Evolutionary conservation across 2,888 invertebrate species (phyloP), one percentile per base, ranked within the genome.

Genomic region (Pardosa pseudoannulata): DNA sequence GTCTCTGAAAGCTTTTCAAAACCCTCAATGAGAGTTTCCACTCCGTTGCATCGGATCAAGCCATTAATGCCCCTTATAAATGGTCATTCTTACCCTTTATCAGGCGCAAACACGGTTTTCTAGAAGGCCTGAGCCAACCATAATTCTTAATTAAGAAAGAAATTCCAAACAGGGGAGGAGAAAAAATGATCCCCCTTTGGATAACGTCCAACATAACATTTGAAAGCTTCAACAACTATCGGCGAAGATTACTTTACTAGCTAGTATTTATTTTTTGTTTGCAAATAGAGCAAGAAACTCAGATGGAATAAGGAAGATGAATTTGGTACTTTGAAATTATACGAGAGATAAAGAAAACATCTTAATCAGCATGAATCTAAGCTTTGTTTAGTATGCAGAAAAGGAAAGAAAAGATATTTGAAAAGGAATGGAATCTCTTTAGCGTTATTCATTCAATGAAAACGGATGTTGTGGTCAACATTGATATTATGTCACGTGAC

Each of bases 191-290:
- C 29, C 28, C 31, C 29, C 28, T n/a, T 82, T 82, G 82, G 82
- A 62, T 39, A 28, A 32, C 32, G 39, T 68, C 82, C 82, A 82
- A 82, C 62, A 75, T 70, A 82, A 82, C 62, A 68, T 82, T 75
- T 62, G 39, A 32, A 70, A 82, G 56, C 82, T 67, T 73, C 80
- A 74, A 73, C 80, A 80, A 80, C 80, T 74, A 28, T 68, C 39
- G 56, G 23, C 65, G 36, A 82, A 64, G 16, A 64, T 75, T 56
- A 16, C 46, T 16, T 46, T 9, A 16, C 9, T 9, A 16, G 46
- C 46, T 11, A 9, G 2, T 46, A 16, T 46, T 9, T 46, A 46
- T 46, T 46, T 46, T 16, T 46, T 16, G 2, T 16, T 2, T 11
- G 46, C n/a, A 46, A 46, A 16, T 36, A 36, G 36, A 16, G 2